Conservation (phyloP, 2,888 invertebrate genomes). For the Schizotus pectinicornis region DNA sequence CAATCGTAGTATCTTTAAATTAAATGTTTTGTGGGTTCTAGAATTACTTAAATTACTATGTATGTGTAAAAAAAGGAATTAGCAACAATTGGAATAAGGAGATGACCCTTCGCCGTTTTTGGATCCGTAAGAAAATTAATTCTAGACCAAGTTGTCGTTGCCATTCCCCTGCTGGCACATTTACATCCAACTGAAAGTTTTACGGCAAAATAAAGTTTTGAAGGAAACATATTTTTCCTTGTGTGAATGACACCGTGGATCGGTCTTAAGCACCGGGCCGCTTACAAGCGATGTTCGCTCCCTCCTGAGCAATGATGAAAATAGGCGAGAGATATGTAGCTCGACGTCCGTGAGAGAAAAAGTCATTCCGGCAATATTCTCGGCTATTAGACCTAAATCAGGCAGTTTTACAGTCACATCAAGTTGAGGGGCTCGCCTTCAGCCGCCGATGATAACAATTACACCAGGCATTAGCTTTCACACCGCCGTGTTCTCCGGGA, state of each 20-base stretch:
- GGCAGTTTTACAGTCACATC: slow-evolving; percentile 40
- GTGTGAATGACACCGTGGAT: slow-evolving; percentile 5
- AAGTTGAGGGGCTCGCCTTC: slow-evolving; percentile 9
- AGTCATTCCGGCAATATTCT: slow-evolving; percentile 38
- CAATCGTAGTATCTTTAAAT: too few species aligned
- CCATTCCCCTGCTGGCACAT: not conserved
- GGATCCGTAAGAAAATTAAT: too few species aligned
- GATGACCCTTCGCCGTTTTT: too few species aligned
- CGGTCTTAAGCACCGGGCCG: slow-evolving; percentile 1
- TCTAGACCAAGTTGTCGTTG: too few species aligned
- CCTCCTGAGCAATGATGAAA: not conserved
- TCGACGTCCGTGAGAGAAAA: slow-evolving; percentile 24
- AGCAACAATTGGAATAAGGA: too few species aligned
- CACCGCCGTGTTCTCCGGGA: not conserved
- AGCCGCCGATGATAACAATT: slow-evolving; percentile 16
- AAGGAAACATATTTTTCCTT: slow-evolving; percentile 8
- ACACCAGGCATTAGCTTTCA: slow-evolving; percentile 11
- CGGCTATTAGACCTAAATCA: slow-evolving; percentile 41
- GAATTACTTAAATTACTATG: too few species aligned
- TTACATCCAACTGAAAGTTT: slow-evolving; percentile 5
- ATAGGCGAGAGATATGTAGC: slow-evolving; percentile 1
- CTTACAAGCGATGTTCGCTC: slow-evolving; percentile 5
- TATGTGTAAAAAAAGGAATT: too few species aligned
- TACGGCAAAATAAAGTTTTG: slow-evolving; percentile 9
- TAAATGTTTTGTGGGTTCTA: too few species aligned